A percentile compares a stretch with the other conserved stretches of the same genome.
Conservation (phyloP, 1,140 invertebrate species). For the Coptotermes formosanus region DNA sequence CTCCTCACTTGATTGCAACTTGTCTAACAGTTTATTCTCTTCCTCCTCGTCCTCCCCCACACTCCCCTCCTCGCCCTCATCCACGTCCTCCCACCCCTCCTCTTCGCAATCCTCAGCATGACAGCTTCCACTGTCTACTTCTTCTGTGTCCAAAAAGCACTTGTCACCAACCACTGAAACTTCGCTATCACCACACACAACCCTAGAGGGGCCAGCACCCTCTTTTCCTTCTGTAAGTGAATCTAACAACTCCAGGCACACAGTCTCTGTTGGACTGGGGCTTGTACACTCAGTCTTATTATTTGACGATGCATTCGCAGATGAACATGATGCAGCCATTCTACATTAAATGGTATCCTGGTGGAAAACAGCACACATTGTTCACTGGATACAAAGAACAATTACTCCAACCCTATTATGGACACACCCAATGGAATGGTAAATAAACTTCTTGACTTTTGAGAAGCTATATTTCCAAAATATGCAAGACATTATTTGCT, state of each 20-base stretch:
- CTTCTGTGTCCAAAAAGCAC: conserved; percentile 35
- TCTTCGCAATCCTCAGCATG: conserved; percentile 42
- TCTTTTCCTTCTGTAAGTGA: conserved; percentile 34
- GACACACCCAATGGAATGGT: too few relatives aligned
- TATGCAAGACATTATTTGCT: too few relatives aligned
- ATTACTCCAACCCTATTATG: too few relatives aligned
- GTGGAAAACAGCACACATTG: not conserved
- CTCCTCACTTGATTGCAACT: conserved; percentile 31
- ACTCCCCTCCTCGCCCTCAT: conserved; percentile 42
- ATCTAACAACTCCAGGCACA: conserved; percentile 41
- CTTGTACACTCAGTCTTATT: conserved; percentile 43
- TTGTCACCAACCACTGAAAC: conserved; percentile 37
- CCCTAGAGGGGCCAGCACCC: conserved; percentile 25
- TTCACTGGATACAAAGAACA: not conserved
- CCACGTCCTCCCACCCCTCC: conserved; percentile 39
- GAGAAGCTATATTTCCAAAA: too few relatives aligned
- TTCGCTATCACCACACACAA: conserved; percentile 22
- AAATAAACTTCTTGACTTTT: too few relatives aligned
- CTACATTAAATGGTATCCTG: conserved; percentile 34
- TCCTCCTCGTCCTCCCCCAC: conserved; percentile 38
- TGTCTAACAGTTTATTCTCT: conserved; percentile 33
- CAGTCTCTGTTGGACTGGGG: conserved; percentile 47
- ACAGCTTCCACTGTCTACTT: conserved; percentile 35
- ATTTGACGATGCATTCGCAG: conserved; percentile 33
- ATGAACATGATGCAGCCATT: conserved; percentile 47